Evolutionary conservation across 2,797 vertebrate genomes (phyloP).

Genomic region (Paramormyrops hopkinsi): DNA sequence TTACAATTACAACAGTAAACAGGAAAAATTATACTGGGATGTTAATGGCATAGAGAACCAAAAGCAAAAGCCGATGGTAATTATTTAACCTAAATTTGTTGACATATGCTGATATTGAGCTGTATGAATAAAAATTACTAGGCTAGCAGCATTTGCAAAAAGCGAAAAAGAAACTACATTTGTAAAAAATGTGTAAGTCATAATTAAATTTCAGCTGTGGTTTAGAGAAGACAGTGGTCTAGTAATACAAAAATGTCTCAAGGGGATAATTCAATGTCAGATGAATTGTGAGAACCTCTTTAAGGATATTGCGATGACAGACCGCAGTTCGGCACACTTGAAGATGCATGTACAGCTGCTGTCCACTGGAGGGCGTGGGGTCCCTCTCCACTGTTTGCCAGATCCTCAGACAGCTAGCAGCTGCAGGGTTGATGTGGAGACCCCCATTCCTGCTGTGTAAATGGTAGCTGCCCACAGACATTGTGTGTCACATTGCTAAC

Average conservation of each 20-base stretch:
- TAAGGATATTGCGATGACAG: not conserved
- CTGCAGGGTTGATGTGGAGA: constrained; percentile 46
- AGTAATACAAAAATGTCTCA: not conserved
- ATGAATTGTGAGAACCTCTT: not conserved
- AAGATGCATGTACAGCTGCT: constrained; percentile 39
- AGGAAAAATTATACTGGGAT: not conserved
- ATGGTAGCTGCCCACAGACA: constrained; percentile 53
- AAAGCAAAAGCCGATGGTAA: not conserved
- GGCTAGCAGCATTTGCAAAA: not conserved
- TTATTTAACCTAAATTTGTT: not conserved
- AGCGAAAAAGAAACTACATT: not conserved
- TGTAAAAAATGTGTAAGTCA: not conserved
- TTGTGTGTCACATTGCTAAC: constrained; percentile 46
- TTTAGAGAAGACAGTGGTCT: not conserved
- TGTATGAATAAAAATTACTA: not conserved
- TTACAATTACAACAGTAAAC: not conserved
- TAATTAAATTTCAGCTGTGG: not conserved
- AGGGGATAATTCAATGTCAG: not conserved
- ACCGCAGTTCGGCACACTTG: not conserved
- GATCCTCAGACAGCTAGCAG: constrained; percentile 54
- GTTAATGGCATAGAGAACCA: not conserved
- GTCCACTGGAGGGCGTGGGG: constrained; percentile 63
- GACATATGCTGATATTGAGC: not conserved
- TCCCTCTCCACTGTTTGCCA: constrained; percentile 52
- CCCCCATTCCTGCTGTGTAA: constrained; percentile 48